Base-by-base conservation (phyloP, 2,797 vertebrate genomes). In the Leuciscus waleckii region DNA sequence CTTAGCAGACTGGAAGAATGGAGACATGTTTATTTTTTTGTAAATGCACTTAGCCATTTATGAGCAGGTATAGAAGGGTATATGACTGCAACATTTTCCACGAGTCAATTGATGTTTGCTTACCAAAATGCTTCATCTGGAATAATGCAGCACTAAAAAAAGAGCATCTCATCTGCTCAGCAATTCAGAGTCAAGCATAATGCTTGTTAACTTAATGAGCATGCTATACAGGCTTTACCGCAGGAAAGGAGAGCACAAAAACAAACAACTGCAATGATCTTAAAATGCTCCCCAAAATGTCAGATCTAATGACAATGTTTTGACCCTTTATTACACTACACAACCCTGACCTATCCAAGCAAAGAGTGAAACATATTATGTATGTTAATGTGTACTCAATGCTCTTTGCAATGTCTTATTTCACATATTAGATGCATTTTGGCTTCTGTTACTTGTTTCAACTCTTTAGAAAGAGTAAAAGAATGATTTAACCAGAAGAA, bases 201-300 rank as follows among this genome's bases (percentile, higher is more conserved):
- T n/a, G 83, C 68, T 73, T 85, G 83, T 80, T 85, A 85, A 51
- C 76, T 79, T 79, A 79, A 85, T 85, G 75, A 84, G 83, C 16
- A 16, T 2, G 56, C 67, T 58, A 68, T 80, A 56, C 41, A 61
- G 63, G 83, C 67, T 49, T 79, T 79, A 70, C 67, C 17, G 17
- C n/a, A 32, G 43, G 29, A 79, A 73, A 49, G 23, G 54, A 9
- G 6, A 80, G 21, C 68, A 35, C 65, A 70, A 68, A 71, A 75
- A 54, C 56, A 46, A 73, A 79, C 54, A 73, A 73, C 26, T 19
- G 41, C 61, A 63, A 73, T 37, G 23, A 63, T 73, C 32, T 79
- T 23, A 11, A 85, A 85, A 63, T 43, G 76, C 68, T 71, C 39
- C 26, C 23, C 51, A 61, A 85, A 79, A 80, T 63, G 68, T 73